Conservation (phyloP, 2,888 invertebrate genomes). For the Meandrusa payeni region DNA sequence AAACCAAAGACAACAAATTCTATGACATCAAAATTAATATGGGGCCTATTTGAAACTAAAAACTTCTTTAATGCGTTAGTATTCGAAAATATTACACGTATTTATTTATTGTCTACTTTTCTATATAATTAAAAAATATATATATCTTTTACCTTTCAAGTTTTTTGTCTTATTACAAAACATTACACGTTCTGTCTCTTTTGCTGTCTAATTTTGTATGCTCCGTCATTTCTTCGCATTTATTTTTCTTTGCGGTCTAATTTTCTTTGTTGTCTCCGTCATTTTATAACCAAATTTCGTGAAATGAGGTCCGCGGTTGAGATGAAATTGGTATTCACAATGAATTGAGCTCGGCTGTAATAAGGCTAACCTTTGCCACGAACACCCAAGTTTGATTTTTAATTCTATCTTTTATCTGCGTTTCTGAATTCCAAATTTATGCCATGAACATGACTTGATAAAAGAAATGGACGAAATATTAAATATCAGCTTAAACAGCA, state of each 20-base stretch:
- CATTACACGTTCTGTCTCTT: slow-evolving; percentile 1
- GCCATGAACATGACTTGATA: too few species aligned
- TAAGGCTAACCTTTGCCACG: slow-evolving; percentile 37
- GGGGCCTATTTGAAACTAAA: too few species aligned
- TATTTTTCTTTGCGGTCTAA: slow-evolving; percentile 78
- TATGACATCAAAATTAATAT: too few species aligned
- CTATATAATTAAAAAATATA: too few species aligned
- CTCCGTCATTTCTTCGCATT: slow-evolving; percentile 71
- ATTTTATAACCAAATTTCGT: slow-evolving; percentile 76
- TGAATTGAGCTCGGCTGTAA: slow-evolving; percentile 53
- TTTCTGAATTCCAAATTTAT: too few species aligned
- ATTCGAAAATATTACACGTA: too few species aligned
- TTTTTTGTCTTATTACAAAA: not conserved
- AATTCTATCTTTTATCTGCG: slow-evolving; percentile 45
- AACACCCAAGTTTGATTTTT: slow-evolving; percentile 59
- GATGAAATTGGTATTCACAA: slow-evolving; percentile 75
- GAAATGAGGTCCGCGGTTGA: slow-evolving; percentile 71
- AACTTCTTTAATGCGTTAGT: too few species aligned
- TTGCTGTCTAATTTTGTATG: slow-evolving; percentile 69
- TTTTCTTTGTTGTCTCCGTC: slow-evolving; percentile 76
- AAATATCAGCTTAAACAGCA: too few species aligned
- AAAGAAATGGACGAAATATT: too few species aligned
- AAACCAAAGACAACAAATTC: too few species aligned
- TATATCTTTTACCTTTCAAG: not conserved
- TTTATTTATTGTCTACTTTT: too few species aligned